Evolutionary conservation across 2,888 invertebrate species (phyloP), one percentile per base, ranked within the genome.

Genomic region (Antheraea assamensis): DNA sequence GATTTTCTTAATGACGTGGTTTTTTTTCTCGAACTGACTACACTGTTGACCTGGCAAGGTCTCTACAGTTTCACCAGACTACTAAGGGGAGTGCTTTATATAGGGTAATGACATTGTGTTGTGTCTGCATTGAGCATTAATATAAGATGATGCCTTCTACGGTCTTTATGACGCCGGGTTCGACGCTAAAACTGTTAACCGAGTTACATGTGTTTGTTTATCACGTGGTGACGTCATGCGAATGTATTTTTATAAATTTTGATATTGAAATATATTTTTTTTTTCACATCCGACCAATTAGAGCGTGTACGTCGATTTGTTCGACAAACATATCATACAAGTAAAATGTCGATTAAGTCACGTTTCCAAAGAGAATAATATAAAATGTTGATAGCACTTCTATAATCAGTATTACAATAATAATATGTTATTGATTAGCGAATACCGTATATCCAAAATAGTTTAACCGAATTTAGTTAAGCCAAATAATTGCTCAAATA

Each of bases 401-500:
- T 68, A 68, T 68, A 35, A 68, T 68, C 35, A 35, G 35, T 35
- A 5, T 61, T 15, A 10, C 19, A 35, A 68, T n/a, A 35, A 68
- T n/a, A 35, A 24, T 35, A 68, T 68, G 10, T 35, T n/a, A 35
- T 68, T 68, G 35, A 35, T 68, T 68, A 10, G 35, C n/a, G n/a
- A 10, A 35, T 35, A 68, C 35, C 21, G n/a, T 30, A 64, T 64
- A 64, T 64, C 61, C 17, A 35, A 68, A 35, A 68, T n/a, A 8
- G 68, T 35, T 35, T 35, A 35, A 35, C 35, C 35, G 35, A 35
- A 68, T 35, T 68, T 68, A 35, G 68, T 68, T 68, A 35, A 35
- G 13, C 35, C 19, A 68, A 68, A 68, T 68, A 68, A 68, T 68
- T 68, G 68, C 35, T 35, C 10, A 68, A 35, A 68, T 68, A 68